phyloP scores from a whole-genome alignment of 2,113 vertebrate species.

The Cepphus grylle region DNA sequence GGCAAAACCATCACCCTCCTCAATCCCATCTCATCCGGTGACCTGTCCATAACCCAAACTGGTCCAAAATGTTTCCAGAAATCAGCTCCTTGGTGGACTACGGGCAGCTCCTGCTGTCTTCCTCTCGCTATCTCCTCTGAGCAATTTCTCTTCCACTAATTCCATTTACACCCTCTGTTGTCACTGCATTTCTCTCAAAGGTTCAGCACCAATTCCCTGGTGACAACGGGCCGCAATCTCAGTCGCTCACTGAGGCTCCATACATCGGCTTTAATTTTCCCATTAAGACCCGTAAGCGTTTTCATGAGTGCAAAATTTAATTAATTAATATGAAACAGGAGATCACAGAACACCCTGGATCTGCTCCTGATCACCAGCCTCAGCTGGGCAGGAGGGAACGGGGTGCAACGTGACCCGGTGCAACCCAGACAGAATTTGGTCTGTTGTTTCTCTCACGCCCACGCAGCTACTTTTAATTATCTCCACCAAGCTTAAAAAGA shows the following conservation, averaged over 20 bases:
- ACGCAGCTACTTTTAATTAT: neutral
- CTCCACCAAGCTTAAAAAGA: neutral
- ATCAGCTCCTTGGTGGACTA: neutral
- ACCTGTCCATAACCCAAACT: neutral
- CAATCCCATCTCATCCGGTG: rapidly evolving
- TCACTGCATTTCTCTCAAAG: neutral
- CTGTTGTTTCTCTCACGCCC: neutral
- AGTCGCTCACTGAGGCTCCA: rapidly evolving
- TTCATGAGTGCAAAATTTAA: neutral
- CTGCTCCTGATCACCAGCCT: neutral
- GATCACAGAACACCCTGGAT: neutral
- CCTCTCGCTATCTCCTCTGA: neutral
- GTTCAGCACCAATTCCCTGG: neutral
- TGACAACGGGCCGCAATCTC: neutral
- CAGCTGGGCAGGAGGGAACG: neutral
- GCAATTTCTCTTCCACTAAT: neutral
- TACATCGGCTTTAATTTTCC: neutral
- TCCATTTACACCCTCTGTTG: neutral
- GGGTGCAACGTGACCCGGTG: neutral
- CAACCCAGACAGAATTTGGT: neutral
- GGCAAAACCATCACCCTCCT: neutral
- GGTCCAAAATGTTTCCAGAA: neutral
- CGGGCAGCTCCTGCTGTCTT: neutral
- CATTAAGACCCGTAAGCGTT: neutral
- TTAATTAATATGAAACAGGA: neutral